Percentiles rank a stretch among this genome's conserved stretches.
Conservation (phyloP, 2,888 invertebrate genomes). For the Carpatolechia fugitivella region DNA sequence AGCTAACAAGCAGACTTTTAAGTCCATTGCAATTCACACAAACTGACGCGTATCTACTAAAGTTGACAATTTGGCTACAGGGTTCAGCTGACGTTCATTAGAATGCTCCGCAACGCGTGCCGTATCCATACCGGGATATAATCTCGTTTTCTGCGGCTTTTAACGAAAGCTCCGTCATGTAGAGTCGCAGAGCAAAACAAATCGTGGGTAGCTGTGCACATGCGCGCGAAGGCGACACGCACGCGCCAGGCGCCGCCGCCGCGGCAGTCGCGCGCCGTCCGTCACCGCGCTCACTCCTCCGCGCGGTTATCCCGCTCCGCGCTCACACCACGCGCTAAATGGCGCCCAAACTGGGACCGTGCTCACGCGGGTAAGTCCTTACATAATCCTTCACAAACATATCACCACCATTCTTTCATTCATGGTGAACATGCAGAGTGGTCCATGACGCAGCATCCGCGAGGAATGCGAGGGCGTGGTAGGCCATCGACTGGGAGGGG, state of each 20-base stretch:
- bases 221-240: slow-evolving; percentile 56
- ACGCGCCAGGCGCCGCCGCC: slow-evolving; percentile 51
- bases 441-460: slow-evolving; percentile 58
- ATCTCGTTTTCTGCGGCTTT: slow-evolving; percentile 66
- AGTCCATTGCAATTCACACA: slow-evolving; percentile 44
- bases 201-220: slow-evolving; percentile 56
- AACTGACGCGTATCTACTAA: slow-evolving; percentile 43
- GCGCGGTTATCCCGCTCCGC: slow-evolving; percentile 37
- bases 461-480: slow-evolving; percentile 66
- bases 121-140: slow-evolving; percentile 59
- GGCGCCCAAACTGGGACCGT: slow-evolving; percentile 69
- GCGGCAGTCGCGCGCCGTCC: slow-evolving; percentile 63
- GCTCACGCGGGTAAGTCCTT: slow-evolving; percentile 67
- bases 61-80: slow-evolving; percentile 46
- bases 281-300: slow-evolving; percentile 50
- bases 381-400: slow-evolving; percentile 30
- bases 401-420: slow-evolving; percentile 3
- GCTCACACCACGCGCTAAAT: slow-evolving; percentile 65
- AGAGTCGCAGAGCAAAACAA: slow-evolving; percentile 64
- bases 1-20: neutral
- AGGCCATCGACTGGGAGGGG: slow-evolving; percentile 46
- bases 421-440: slow-evolving; percentile 26
- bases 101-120: slow-evolving; percentile 52
- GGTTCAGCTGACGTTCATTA: slow-evolving; percentile 50
- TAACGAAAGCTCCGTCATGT: slow-evolving; percentile 35